These are phyloP conservation scores for Lymantria dispar DNA, from an alignment of 2,888 invertebrate species.

Conservation along the genomic window DNA sequence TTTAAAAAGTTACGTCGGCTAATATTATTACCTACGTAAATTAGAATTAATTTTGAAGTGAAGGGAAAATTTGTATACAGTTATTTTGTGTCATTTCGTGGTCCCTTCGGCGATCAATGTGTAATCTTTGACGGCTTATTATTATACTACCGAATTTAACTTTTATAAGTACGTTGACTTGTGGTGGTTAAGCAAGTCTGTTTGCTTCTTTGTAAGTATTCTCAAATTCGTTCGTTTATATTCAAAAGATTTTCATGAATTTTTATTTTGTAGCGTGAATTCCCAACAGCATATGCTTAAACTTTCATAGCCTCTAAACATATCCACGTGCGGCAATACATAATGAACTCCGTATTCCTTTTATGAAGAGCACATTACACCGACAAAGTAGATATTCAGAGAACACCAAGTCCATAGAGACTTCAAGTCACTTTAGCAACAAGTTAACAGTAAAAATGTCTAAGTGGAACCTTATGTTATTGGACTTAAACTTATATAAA, in stretches of 20 bases:
- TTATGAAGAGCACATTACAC: slow-evolving; percentile 13
- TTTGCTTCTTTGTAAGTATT: background rate
- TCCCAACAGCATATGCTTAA: slow-evolving; percentile 2
- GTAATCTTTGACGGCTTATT: background rate
- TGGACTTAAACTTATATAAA: background rate
- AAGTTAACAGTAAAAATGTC: slow-evolving; percentile 48
- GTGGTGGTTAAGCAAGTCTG: background rate
- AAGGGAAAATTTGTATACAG: slow-evolving; percentile 5
- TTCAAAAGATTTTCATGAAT: background rate
- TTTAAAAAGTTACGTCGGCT: slow-evolving; percentile 12
- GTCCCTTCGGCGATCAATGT: background rate
- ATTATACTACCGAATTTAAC: background rate
- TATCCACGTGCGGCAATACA: slow-evolving; percentile 10
- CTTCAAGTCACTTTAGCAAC: slow-evolving; percentile 47
- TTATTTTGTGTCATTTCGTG: slow-evolving; percentile 1
- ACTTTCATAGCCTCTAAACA: slow-evolving; percentile 10
- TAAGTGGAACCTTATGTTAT: slow-evolving; percentile 1
- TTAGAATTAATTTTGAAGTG: slow-evolving; percentile 5
- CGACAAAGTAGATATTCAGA: slow-evolving; percentile 45
- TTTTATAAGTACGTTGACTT: background rate
- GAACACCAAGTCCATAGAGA: slow-evolving; percentile 37
- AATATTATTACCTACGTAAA: slow-evolving; percentile 2
- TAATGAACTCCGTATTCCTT: slow-evolving; percentile 15
- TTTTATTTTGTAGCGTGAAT: background rate
- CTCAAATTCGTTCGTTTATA: background rate